Evolutionary conservation across 2,797 vertebrate species (phyloP), one percentile per base, ranked within the genome.

Genomic region (Distichodus sexfasciatus): DNA sequence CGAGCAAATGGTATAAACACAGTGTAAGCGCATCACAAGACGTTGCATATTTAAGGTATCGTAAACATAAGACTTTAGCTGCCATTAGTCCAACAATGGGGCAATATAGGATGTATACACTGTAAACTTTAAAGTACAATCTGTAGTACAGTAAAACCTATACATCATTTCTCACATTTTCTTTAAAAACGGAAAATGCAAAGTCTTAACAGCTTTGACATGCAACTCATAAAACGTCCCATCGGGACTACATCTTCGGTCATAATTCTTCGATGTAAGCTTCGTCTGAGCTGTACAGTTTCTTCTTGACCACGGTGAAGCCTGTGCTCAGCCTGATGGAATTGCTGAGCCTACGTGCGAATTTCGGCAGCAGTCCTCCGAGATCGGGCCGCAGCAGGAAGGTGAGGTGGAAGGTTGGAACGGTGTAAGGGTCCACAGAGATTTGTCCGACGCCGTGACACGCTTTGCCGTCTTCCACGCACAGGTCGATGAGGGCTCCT

Each of bases 351-450:
- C 57, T 54, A 26, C 48, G 60, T 6, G 64, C 61, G 10, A 73
- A 66, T 38, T 67, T 73, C 36, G 93, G 94, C 96, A 95, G 97
- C 35, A 98, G 83, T 66, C 95, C 93, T 17, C 91, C 86, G 2
- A 91, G 88, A 82, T 97, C 95, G 17, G 92, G 81, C 28, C 94
- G 92, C 24, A 98, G 80, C 78, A 96, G 90, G 40, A 98, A 89
- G 0, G 94, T 96, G 17, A 98, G 87, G 40, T 98, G 95, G 81
- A 98, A 98, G 41, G 96, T 98, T 28, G 96, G 93, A 15, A 97
- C 94, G 59, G 96, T 85, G 2, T 81, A 85, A 0, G 89, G 85
- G 69, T 97, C 96, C 10, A 94, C 94, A 0, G 93, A 88, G 58
- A 98, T 93, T 78, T 93, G 93, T 59, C 93, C 92, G 74, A 97